Evolutionary conservation across 2,113 vertebrate genomes (phyloP).

Genomic region (Tautogolabrus adspersus): DNA sequence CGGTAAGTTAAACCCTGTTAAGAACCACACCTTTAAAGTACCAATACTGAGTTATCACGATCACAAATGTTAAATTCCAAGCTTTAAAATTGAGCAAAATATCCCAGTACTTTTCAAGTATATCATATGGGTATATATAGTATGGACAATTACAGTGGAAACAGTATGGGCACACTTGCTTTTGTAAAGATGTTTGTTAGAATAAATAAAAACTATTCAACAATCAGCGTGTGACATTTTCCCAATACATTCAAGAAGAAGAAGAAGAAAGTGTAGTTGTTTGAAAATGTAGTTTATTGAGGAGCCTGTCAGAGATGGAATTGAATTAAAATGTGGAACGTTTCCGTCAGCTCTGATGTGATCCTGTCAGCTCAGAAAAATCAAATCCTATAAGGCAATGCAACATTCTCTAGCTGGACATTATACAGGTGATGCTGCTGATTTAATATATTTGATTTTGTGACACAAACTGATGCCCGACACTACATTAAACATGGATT

Average conservation of each 20-base stretch:
- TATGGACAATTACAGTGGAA: slow-evolving; percentile 13
- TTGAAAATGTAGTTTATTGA: slow-evolving; percentile 50
- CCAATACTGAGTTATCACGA: neutral
- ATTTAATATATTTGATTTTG: slow-evolving; percentile 13
- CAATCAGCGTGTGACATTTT: slow-evolving; percentile 23
- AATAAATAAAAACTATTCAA: neutral
- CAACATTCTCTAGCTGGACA: slow-evolving; percentile 46
- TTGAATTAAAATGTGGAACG: slow-evolving; percentile 31
- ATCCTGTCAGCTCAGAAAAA: slow-evolving; percentile 31
- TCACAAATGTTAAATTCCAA: neutral
- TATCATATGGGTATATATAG: slow-evolving; percentile 17
- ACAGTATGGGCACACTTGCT: neutral
- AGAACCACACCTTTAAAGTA: too few relatives aligned
- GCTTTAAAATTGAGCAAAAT: neutral
- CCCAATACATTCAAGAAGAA: slow-evolving; percentile 28
- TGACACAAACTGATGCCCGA: slow-evolving; percentile 17
- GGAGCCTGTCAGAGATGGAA: slow-evolving; percentile 23
- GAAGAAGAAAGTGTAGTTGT: neutral
- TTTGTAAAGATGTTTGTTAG: slow-evolving; percentile 31
- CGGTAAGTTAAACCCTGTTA: neutral
- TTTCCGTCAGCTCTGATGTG: slow-evolving; percentile 18
- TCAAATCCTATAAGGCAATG: slow-evolving; percentile 66
- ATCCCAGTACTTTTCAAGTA: slow-evolving; percentile 8
- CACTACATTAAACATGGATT: slow-evolving; percentile 18
- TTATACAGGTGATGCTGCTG: slow-evolving; percentile 30